Evolutionary conservation across 1,140 invertebrate genomes (phyloP).

Genomic region (Tachypleus tridentatus): DNA sequence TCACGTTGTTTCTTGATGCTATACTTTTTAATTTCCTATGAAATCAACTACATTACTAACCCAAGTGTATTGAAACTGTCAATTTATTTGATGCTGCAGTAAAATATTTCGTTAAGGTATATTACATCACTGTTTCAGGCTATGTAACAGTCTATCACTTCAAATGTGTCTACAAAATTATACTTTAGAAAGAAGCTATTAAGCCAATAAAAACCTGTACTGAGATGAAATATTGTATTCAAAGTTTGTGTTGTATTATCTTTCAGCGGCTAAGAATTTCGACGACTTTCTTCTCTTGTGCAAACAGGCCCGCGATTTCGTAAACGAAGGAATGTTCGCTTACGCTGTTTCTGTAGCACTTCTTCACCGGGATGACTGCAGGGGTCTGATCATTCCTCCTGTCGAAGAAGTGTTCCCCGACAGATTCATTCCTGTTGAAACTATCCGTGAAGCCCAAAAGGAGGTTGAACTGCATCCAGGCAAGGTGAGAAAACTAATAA

Average conservation of each 20-base stretch:
- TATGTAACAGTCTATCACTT: conserved; percentile 9
- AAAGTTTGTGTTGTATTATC: not conserved
- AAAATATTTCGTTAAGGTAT: not conserved
- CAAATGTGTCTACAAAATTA: not conserved
- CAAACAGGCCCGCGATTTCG: conserved; percentile 45
- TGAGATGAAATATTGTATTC: not conserved
- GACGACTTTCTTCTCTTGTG: conserved; percentile 46
- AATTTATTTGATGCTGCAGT: too few species aligned
- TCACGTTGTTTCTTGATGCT: too few species aligned
- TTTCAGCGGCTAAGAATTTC: conserved; percentile 12
- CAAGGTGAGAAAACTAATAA: conserved; percentile 12
- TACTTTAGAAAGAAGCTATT: not conserved
- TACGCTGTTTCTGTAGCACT: conserved; percentile 46
- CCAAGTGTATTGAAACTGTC: too few species aligned
- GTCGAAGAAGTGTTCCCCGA: conserved; percentile 50
- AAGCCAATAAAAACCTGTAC: not conserved
- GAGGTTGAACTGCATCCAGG: conserved; percentile 30
- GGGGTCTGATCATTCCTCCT: conserved; percentile 45
- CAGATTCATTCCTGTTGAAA: conserved; percentile 36
- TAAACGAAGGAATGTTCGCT: conserved; percentile 51
- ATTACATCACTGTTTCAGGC: conserved; percentile 1
- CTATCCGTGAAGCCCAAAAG: conserved; percentile 34
- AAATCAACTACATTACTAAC: too few species aligned
- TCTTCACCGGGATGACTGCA: conserved; percentile 42
- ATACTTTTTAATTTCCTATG: too few species aligned